phyloP scores from a whole-genome alignment of 2,797 vertebrate species.

The Tinamus major region DNA sequence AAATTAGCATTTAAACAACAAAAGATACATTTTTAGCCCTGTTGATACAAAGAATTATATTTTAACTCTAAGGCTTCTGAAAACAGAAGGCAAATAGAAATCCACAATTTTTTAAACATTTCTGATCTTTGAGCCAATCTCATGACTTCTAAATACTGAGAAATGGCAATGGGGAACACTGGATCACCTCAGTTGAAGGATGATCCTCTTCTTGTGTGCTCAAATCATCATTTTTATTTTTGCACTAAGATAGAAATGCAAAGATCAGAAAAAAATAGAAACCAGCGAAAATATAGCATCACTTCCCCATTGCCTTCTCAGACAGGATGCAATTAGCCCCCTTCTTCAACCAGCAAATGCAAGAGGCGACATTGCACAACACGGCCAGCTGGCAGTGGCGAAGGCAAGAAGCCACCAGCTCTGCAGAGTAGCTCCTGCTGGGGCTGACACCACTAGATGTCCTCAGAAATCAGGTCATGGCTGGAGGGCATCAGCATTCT shows the following conservation, averaged over 20 bases:
- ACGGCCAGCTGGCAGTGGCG: background rate
- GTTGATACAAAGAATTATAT: background rate
- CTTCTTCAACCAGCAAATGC: background rate
- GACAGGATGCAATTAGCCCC: background rate
- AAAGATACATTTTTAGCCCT: background rate
- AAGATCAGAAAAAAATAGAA: background rate
- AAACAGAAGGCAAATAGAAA: background rate
- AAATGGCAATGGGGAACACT: background rate
- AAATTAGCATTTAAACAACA: background rate
- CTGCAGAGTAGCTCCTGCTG: background rate
- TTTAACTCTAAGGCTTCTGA: background rate
- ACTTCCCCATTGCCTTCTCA: background rate
- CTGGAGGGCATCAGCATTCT: background rate
- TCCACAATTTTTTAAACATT: background rate
- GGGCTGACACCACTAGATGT: slow-evolving; percentile 46
- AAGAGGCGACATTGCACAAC: background rate
- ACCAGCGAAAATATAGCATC: background rate
- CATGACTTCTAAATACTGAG: background rate
- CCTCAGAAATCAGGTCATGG: slow-evolving; percentile 37
- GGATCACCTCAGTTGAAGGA: background rate
- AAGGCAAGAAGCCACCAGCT: background rate
- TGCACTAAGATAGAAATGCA: background rate
- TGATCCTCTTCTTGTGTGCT: background rate
- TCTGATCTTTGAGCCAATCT: background rate
- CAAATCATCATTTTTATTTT: background rate